Percentiles rank a stretch among this genome's conserved stretches.
Evolutionary conservation across 2,797 vertebrate genomes (phyloP).

Genomic region (Potorous gilbertii): DNA sequence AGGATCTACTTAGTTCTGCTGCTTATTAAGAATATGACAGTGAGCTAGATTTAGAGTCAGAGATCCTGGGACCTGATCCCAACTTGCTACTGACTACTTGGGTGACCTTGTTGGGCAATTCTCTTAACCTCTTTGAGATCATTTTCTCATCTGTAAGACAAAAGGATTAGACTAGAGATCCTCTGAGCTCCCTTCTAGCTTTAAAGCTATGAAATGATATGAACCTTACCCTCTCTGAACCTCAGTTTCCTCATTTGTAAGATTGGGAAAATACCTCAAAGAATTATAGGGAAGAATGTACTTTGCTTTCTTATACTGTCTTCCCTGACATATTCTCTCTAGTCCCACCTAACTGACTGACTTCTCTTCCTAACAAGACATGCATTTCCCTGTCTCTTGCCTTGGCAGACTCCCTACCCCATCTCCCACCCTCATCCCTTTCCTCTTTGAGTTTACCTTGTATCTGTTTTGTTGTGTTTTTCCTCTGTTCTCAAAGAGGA

Average conservation of each 20-base stretch:
- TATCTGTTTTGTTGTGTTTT: background rate
- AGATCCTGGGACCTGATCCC: background rate
- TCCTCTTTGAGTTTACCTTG: background rate
- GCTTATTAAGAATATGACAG: background rate
- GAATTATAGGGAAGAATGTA: background rate
- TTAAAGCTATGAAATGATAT: background rate
- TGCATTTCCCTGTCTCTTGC: background rate
- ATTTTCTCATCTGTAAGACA: background rate
- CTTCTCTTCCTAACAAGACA: background rate
- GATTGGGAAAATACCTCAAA: background rate
- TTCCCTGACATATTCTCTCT: background rate
- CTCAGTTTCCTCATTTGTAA: background rate
- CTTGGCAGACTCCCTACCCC: background rate
- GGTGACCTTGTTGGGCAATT: background rate
- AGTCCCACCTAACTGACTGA: background rate
- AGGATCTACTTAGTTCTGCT: background rate
- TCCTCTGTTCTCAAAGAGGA: no score
- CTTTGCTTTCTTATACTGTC: background rate
- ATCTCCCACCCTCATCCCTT: background rate
- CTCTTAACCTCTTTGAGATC: background rate
- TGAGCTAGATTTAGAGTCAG: background rate
- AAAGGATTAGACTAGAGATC: background rate
- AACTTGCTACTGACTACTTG: background rate
- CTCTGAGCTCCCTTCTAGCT: background rate
- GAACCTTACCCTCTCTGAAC: background rate